These are phyloP conservation scores for rabbit (Oryctolagus cuniculus) DNA, from an alignment of 2,113 vertebrate species.

Conservation along the genomic window mOryCun1.1 NC_091453.1:55114001-55114500, in stretches of 20 bases:
- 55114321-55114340: constrained; percentile 12
- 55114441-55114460: constrained; percentile 14
- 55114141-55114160: not conserved
- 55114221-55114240: not conserved
- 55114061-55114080: not conserved
- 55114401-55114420: constrained; percentile 29
- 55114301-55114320: not conserved
- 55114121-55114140: not conserved
- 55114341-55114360: constrained; percentile 34
- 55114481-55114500: constrained; percentile 21
- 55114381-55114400: constrained; percentile 13
- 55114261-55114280: constrained; percentile 23
- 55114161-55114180: not conserved
- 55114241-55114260: not conserved
- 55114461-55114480: not conserved
- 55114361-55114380: not conserved
- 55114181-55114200: not conserved
- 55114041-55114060: constrained; percentile 18
- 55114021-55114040: not conserved
- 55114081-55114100: not conserved
- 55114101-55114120: not conserved
- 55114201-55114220: not conserved
- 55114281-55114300: not conserved
- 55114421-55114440: not conserved
- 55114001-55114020: not conserved